Percentiles rank a stretch among this genome's conserved stretches.
phyloP scores from a whole-genome alignment of 2,113 vertebrate genomes.

The Phyllostomus hastatus region DNA sequence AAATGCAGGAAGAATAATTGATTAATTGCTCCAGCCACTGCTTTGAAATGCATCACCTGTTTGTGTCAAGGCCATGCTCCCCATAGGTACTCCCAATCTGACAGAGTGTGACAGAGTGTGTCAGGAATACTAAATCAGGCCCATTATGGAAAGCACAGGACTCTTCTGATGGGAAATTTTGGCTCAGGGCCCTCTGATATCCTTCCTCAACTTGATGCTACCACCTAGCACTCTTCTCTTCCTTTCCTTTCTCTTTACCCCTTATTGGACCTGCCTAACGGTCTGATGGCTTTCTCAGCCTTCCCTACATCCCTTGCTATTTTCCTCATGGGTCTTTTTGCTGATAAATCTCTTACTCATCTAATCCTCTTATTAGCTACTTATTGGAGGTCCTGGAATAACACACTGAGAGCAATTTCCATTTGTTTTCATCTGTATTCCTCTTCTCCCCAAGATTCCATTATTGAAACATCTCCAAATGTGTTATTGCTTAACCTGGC shows the following conservation, averaged over 20 bases:
- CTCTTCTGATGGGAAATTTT: neutral
- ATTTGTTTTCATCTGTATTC: neutral
- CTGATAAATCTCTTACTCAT: neutral
- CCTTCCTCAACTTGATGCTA: neutral
- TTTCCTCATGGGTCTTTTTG: neutral
- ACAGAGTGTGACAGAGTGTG: neutral
- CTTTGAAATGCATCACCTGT: neutral
- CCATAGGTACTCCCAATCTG: neutral
- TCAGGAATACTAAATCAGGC: neutral
- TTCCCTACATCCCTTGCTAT: neutral
- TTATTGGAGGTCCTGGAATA: neutral
- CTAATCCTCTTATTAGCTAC: neutral
- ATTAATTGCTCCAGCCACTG: neutral
- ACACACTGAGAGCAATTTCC: rapidly evolving
- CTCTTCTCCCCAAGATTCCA: neutral
- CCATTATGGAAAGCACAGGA: neutral
- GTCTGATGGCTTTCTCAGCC: neutral
- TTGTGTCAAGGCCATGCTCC: neutral
- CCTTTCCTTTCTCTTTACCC: neutral
- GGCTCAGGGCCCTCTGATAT: neutral
- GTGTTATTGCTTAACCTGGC: neutral
- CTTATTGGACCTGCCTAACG: neutral
- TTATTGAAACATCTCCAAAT: neutral
- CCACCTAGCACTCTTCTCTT: neutral
- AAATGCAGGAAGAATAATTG: neutral